Evolutionary conservation across 2,113 vertebrate species (phyloP).

Genomic region (Glaucomys volans): DNA sequence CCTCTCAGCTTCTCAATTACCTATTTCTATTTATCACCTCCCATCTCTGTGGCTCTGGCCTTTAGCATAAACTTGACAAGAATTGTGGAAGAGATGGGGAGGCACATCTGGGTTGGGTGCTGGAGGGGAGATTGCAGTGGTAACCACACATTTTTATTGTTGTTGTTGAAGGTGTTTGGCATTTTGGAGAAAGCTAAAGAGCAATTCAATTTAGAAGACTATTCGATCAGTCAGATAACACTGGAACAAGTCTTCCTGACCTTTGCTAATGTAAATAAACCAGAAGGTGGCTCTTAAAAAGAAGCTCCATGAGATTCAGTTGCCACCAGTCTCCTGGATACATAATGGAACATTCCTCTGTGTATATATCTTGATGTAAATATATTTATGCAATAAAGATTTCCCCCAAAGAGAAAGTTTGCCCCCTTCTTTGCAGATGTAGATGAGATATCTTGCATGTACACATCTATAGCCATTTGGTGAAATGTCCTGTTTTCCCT

Average conservation of each 20-base stretch:
- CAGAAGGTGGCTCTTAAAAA: background rate
- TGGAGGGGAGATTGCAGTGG: background rate
- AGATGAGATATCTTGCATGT: background rate
- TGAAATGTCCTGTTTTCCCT: background rate
- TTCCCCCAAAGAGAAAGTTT: background rate
- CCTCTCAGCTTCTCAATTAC: background rate
- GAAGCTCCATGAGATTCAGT: background rate
- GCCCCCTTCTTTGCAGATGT: conserved; percentile 40
- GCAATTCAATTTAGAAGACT: conserved; percentile 94
- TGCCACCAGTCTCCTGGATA: background rate
- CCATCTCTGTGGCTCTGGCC: background rate
- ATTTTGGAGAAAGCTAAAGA: conserved; percentile 95
- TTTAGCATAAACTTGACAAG: background rate
- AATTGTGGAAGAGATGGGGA: background rate
- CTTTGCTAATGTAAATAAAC: conserved; percentile 85
- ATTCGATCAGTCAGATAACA: conserved; percentile 96
- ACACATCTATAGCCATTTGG: background rate
- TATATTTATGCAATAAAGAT: conserved; percentile 68
- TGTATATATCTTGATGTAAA: conserved; percentile 29
- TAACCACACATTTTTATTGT: conserved; percentile 20
- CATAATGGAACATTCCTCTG: background rate
- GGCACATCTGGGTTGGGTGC: background rate
- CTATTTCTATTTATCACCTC: background rate
- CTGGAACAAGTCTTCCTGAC: conserved; percentile 97
- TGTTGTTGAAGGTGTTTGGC: conserved; percentile 91